Base-by-base conservation (phyloP, 2,888 invertebrate species). In the Trichopoda pennipes region DNA sequence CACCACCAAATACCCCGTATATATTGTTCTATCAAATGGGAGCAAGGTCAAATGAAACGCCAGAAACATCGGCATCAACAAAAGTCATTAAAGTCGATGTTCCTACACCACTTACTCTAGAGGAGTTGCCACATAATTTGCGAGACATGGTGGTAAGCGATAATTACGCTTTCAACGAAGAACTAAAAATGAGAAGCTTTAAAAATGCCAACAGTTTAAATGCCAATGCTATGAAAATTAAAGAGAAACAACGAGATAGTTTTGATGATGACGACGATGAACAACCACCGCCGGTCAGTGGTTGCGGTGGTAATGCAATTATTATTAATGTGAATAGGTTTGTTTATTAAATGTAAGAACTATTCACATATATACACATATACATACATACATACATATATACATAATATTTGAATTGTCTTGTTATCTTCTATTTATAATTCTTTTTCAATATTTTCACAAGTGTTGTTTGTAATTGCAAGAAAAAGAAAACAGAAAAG, bases 1-100 rank as follows among this genome's bases (percentile, higher is more conserved):
- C 93, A 84, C 94, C 94, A 3, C 94, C 95, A 16, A 95, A 95
- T 88, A 96, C 97, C 0, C 96, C 97, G 0, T 97, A 97, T 88
- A 95, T 97, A 80, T 91, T 97, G 53, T 95, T 97, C 88, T 97
- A 97, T 63, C 93, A 93, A 85, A 90, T 93, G 90, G 89, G 89
- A 32, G 89, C 89, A 2, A 86, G 87, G 2, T 88, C 88, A 16
- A 87, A 86, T 23, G 88, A 88, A 68, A 55, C 84, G 0, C 79
- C 85, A 8, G 85, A 84, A 72, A 84, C 87, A 0, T 84, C 85
- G n/a, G 86, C 85, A 10, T 85, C 87, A 19, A 87, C 86, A 51
- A 87, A 89, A 14, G 86, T 89, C 77, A 86, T 88, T 10, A 87
- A 88, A 60, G 87, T 90, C 8, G 90, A 90, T 7, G 81, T 87